Conservation (phyloP, 2,797 vertebrate genomes). For the Eulemur albifrons region DNA sequence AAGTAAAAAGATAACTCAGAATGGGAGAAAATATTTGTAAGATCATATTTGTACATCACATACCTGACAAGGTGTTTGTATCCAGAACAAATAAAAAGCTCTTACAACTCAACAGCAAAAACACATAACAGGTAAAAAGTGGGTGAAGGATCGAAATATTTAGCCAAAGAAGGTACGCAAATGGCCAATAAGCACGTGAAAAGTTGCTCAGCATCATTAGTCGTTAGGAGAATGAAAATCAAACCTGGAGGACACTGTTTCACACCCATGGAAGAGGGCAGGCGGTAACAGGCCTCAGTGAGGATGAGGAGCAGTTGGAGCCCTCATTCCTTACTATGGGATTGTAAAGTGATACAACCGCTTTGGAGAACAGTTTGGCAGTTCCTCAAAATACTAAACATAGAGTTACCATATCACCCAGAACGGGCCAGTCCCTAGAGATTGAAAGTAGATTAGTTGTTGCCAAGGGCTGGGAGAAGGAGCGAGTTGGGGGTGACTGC, state of each 20-base stretch:
- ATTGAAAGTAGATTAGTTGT: background rate
- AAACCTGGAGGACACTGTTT: background rate
- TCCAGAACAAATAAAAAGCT: background rate
- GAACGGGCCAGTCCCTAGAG: background rate
- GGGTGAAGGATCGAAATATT: background rate
- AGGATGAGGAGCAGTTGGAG: too few relatives aligned
- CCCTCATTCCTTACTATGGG: too few relatives aligned
- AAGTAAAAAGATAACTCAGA: background rate
- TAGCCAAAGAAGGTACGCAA: background rate
- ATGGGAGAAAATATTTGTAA: background rate
- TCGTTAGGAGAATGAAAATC: background rate
- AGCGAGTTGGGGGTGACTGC: background rate
- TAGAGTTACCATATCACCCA: background rate
- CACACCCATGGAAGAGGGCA: background rate
- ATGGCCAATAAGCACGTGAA: background rate
- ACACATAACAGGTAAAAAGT: background rate
- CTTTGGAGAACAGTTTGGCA: background rate
- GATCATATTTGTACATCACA: background rate
- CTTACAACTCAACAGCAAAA: background rate
- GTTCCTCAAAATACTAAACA: background rate
- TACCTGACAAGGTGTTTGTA: background rate
- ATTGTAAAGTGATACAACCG: background rate
- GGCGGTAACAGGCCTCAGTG: background rate
- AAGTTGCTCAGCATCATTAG: background rate
- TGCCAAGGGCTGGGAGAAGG: background rate